Conservation (phyloP, 2,888 invertebrate genomes). For the Anorthoa munda region DNA sequence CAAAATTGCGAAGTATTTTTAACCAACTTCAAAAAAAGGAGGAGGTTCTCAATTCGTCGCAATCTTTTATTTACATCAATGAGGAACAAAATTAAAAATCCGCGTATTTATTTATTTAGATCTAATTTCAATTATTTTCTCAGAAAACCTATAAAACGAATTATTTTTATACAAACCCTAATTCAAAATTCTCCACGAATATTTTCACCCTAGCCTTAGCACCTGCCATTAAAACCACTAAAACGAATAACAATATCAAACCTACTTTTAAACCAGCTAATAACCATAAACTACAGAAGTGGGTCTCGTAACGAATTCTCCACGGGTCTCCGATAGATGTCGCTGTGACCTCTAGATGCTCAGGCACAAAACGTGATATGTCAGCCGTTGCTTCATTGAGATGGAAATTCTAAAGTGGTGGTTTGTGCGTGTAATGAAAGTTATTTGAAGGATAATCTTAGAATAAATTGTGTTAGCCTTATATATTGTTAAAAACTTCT, state of each 20-base stretch:
- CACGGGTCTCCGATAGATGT: slow-evolving; percentile 70
- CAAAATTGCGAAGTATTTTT: too few relatives aligned
- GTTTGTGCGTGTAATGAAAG: slow-evolving; percentile 28
- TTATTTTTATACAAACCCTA: too few relatives aligned
- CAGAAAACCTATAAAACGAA: too few relatives aligned
- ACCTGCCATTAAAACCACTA: not conserved
- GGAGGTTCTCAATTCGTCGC: too few relatives aligned
- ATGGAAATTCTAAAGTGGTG: slow-evolving; percentile 43
- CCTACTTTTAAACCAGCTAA: slow-evolving; percentile 7
- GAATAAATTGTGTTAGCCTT: not conserved
- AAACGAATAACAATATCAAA: not conserved
- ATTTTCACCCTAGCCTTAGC: slow-evolving; percentile 3
- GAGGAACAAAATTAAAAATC: too few relatives aligned
- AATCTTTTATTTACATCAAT: too few relatives aligned
- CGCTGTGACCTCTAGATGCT: slow-evolving; percentile 76
- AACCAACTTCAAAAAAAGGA: too few relatives aligned
- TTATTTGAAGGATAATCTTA: slow-evolving; percentile 21
- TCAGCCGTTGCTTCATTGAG: slow-evolving; percentile 72
- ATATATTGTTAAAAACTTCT: not conserved
- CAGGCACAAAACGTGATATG: slow-evolving; percentile 82
- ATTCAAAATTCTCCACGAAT: too few relatives aligned
- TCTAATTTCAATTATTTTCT: too few relatives aligned
- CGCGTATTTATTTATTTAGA: too few relatives aligned
- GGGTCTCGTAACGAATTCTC: slow-evolving; percentile 82
- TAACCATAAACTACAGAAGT: slow-evolving; percentile 53